A percentile compares a stretch with the other conserved stretches of the same genome.
Evolutionary conservation across 2,797 vertebrate genomes (phyloP).

Genomic region (Argentina silus): DNA sequence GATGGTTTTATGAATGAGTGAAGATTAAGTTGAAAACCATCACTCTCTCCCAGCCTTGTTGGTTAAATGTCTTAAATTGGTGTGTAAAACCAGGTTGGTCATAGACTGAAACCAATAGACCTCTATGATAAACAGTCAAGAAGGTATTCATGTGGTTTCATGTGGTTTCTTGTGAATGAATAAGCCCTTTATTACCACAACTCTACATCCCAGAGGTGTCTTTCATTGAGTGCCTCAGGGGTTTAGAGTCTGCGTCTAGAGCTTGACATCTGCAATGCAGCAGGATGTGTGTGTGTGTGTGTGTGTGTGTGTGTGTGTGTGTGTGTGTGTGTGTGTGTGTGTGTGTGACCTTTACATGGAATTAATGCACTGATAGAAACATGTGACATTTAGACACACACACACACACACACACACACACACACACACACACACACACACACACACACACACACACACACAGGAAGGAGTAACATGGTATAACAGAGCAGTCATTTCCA

Average conservation of each 20-base stretch:
- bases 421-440: slow-evolving; percentile 26
- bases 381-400: slow-evolving; percentile 27
- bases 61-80: too few species aligned
- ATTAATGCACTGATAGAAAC: slow-evolving; percentile 34
- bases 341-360: slow-evolving; percentile 34
- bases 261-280: slow-evolving; percentile 56
- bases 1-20: slow-evolving; percentile 51
- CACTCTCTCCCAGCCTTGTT: too few species aligned
- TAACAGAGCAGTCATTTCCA: not conserved
- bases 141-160: not conserved
- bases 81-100: too few species aligned
- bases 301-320: slow-evolving; percentile 11
- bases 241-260: too few species aligned
- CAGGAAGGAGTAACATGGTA: not conserved
- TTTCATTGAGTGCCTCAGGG: too few species aligned
- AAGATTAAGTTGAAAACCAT: too few species aligned
- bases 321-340: slow-evolving; percentile 3
- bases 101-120: too few species aligned
- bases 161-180: slow-evolving; percentile 14
- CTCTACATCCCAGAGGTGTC: too few species aligned
- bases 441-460: slow-evolving; percentile 11
- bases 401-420: slow-evolving; percentile 11
- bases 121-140: too few species aligned
- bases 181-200: too few species aligned
- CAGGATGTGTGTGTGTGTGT: slow-evolving; percentile 17